Percentiles rank a stretch among this genome's conserved stretches.
phyloP scores from a whole-genome alignment of 2,888 invertebrate genomes.

The Phlogophora meticulosa region DNA sequence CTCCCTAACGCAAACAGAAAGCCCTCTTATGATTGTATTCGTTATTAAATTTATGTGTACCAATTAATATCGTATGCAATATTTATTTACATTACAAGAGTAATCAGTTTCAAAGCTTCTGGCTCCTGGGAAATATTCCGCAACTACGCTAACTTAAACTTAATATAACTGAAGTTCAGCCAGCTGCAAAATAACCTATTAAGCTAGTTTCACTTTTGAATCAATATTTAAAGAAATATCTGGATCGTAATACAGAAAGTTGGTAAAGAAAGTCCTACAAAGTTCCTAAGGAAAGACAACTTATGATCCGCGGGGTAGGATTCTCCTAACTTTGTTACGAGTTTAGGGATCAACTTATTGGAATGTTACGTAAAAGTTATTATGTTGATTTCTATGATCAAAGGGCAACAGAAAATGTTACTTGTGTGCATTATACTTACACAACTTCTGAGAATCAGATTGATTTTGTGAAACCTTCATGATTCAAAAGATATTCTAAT shows the following conservation, averaged over 20 bases:
- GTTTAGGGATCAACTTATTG: slow-evolving; percentile 46
- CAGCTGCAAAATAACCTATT: slow-evolving; percentile 8
- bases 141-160: slow-evolving; percentile 6
- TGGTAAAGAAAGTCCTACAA: slow-evolving; percentile 16
- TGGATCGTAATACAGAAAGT: slow-evolving; percentile 26
- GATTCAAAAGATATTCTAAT: background rate
- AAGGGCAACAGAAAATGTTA: slow-evolving; percentile 14
- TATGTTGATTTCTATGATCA: slow-evolving; percentile 36
- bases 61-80: background rate
- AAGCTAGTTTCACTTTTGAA: slow-evolving; percentile 9
- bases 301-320: slow-evolving; percentile 36
- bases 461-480: background rate
- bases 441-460: background rate
- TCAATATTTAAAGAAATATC: slow-evolving; percentile 15
- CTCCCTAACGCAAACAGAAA: no score
- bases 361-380: slow-evolving; percentile 32
- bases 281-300: slow-evolving; percentile 37
- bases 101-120: slow-evolving; percentile 5
- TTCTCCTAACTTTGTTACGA: slow-evolving; percentile 47
- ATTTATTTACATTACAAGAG: background rate
- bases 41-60: background rate
- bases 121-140: slow-evolving; percentile 7
- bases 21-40: no score
- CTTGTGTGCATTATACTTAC: background rate
- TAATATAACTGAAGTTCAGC: slow-evolving; percentile 2